Base-by-base conservation (phyloP, 2,888 invertebrate species). In the Didymodactylos carnosus region DNA sequence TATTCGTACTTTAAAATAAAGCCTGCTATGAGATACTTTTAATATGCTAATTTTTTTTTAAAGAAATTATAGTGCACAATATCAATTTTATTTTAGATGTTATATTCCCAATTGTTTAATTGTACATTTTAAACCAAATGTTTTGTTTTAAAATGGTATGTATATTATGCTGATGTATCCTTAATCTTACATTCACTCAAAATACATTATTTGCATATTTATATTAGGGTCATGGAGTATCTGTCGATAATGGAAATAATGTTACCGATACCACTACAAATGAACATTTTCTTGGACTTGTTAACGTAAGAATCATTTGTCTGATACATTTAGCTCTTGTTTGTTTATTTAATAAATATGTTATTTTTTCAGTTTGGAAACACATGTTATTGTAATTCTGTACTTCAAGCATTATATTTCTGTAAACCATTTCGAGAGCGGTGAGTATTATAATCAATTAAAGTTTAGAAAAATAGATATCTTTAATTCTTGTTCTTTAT, bases 321-420 rank as follows among this genome's bases (percentile, higher is more conserved):
- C n/a, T n/a, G n/a, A n/a, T 29, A 25, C 16, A 29, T 16, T 27
- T 29, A 35, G 40, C 16, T 23, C 6, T 76, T 39, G 29, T 3
- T 75, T 71, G 73, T 77, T 69, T 72, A 75, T 80, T 78, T 74
- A 71, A 81, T 87, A 88, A 73, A 16, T n/a, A 23, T 23, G 35
- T 75, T 72, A 40, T 72, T 23, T 53, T 80, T 83, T 76, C 80
- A 86, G 85, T 99, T 99, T 87, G 98, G 98, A 79, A 99, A 99
- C 85, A 99, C 98, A 40, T 99, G 98, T 86, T 99, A 99, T 84
- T 95, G 95, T 84, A 98, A 99, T 85, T 97, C 97, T 69, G 98
- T 99, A 79, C 87, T 99, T 78, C 98, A 99, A 88, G 98, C 98
- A 41, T 87, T 99, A 78, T 99, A 97, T 84, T 99, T 98, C 85